phyloP scores from a whole-genome alignment of 1,140 invertebrate genomes.

The Anagrus nilaparvatae region DNA sequence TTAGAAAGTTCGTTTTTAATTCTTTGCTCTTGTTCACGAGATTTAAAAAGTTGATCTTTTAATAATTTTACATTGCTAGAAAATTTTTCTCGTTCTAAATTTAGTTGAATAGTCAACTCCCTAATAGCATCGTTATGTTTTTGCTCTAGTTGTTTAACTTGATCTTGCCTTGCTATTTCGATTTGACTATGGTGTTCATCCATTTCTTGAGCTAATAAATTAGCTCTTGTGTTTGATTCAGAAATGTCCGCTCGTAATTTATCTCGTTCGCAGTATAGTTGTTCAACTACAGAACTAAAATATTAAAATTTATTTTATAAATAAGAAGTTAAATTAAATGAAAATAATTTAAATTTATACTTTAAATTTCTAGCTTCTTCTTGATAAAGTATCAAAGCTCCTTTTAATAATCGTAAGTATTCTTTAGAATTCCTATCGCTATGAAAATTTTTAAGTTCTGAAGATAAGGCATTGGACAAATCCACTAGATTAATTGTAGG shows the following conservation, averaged over 20 bases:
- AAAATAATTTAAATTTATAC: conserved; percentile 25
- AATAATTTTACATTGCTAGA: conserved; percentile 43
- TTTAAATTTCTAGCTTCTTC: conserved; percentile 48
- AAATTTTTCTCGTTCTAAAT: conserved; percentile 59
- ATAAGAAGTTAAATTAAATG: neutral
- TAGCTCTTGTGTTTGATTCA: conserved; percentile 71
- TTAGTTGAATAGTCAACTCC: conserved; percentile 54
- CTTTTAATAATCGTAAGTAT: conserved; percentile 44
- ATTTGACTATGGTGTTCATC: conserved; percentile 77
- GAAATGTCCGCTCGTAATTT: conserved; percentile 66
- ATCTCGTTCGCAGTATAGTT: conserved; percentile 57
- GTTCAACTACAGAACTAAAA: conserved; percentile 47
- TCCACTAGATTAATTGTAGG: conserved; percentile 55
- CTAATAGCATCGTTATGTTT: conserved; percentile 64
- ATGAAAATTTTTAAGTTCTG: conserved; percentile 53
- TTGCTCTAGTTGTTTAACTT: conserved; percentile 59
- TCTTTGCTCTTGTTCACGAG: conserved; percentile 46
- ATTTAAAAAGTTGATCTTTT: conserved; percentile 44
- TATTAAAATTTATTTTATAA: neutral
- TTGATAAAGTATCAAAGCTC: conserved; percentile 48
- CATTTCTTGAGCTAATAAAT: conserved; percentile 73
- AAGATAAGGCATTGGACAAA: conserved; percentile 61
- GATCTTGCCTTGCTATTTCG: conserved; percentile 59
- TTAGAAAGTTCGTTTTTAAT: conserved; percentile 43
- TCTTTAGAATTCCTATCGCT: conserved; percentile 34